Percentiles rank a stretch among this genome's conserved stretches.
phyloP scores from a whole-genome alignment of 2,888 invertebrate species.

The Anarsia innoxiella region DNA sequence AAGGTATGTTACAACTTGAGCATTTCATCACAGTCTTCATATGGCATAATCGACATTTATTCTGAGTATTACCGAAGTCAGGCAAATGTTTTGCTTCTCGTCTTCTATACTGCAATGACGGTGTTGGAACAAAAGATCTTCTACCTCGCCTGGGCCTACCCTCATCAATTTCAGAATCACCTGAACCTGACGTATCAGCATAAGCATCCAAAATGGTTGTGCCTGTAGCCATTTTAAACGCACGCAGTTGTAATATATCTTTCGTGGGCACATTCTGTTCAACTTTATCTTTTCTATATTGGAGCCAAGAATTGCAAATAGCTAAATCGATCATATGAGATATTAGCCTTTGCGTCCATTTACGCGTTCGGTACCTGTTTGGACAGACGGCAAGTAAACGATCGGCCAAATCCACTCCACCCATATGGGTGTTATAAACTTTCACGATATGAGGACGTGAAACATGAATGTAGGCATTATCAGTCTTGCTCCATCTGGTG shows the following conservation, averaged over 20 bases:
- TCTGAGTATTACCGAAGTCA: neutral
- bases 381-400: neutral
- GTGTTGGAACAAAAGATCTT: neutral
- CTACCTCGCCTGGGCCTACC: neutral
- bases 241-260: neutral
- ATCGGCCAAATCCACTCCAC: neutral
- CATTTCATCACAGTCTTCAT: neutral
- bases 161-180: neutral
- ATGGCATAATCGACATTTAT: neutral
- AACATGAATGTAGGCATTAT: neutral
- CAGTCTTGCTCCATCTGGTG: neutral
- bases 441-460: neutral
- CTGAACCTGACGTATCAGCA: neutral
- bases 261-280: neutral
- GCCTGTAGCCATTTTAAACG: neutral
- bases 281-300: neutral
- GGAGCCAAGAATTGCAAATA: neutral
- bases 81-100: neutral
- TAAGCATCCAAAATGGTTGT: neutral
- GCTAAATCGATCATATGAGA: neutral
- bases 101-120: neutral
- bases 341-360: neutral
- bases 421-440: neutral
- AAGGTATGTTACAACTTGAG: neutral
- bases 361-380: neutral